Percentiles rank a stretch among this genome's conserved stretches.
Evolutionary conservation across 2,888 invertebrate genomes (phyloP).

Genomic region (Microchrysa polita): DNA sequence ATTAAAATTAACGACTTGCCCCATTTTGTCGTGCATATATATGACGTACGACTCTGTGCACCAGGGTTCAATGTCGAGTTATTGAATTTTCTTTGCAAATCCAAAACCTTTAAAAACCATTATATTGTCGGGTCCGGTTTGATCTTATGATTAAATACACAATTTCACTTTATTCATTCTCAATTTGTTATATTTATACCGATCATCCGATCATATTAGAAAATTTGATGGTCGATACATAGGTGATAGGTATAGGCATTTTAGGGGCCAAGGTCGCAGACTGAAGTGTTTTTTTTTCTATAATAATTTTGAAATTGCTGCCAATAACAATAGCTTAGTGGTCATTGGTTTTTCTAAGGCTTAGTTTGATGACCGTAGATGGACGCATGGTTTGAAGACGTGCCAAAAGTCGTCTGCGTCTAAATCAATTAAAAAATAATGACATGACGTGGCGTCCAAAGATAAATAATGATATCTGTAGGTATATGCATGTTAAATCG

Average conservation of each 20-base stretch:
- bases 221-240: not conserved
- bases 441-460: not conserved
- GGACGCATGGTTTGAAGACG: constrained; percentile 11
- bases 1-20: too few species aligned
- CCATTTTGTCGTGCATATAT: too few species aligned
- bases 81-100: too few species aligned
- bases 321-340: constrained; percentile 6
- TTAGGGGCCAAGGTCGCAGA: constrained; percentile 1
- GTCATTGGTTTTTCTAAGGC: constrained; percentile 4
- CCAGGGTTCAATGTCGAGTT: too few species aligned
- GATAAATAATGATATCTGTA: not conserved
- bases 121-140: too few species aligned
- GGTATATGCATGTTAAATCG: not conserved
- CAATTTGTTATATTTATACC: not conserved
- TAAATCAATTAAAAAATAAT: not conserved
- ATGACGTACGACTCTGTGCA: too few species aligned
- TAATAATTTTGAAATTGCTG: not conserved
- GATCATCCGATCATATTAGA: too few species aligned
- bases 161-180: not conserved
- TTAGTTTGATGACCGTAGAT: constrained; percentile 11
- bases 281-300: too few species aligned
- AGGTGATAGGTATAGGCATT: not conserved
- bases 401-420: constrained; percentile 6
- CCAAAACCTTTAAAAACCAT: too few species aligned
- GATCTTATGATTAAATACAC: not conserved